A percentile compares a stretch with the other conserved stretches of the same genome.
phyloP scores from a whole-genome alignment of 2,113 vertebrate genomes.

The Platichthys flesus region DNA sequence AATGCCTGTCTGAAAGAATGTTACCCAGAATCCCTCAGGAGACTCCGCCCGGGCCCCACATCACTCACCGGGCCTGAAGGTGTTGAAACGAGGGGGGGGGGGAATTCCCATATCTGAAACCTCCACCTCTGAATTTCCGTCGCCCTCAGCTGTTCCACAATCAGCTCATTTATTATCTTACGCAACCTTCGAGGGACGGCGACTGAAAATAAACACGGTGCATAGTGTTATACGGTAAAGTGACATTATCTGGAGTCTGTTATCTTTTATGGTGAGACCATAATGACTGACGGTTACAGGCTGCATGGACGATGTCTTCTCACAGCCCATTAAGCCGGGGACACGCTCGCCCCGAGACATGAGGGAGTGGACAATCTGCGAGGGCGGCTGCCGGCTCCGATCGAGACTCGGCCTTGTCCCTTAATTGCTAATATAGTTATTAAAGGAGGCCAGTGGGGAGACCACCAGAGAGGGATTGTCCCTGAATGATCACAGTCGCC shows the following conservation, averaged over 20 bases:
- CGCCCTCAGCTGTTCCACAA: conserved; percentile 44
- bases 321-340: conserved; percentile 59
- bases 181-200: conserved; percentile 37
- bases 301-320: conserved; percentile 57
- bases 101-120: conserved; percentile 60
- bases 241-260: conserved; percentile 60
- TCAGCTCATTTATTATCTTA: conserved; percentile 59
- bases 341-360: background rate
- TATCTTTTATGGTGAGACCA: conserved; percentile 65
- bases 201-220: conserved; percentile 67
- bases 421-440: conserved; percentile 80
- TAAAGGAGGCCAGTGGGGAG: conserved; percentile 56
- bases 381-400: conserved; percentile 21
- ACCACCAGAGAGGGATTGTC: conserved; percentile 62
- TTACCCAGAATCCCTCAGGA: conserved; percentile 46
- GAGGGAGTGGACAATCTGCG: conserved; percentile 18
- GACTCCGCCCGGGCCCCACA: conserved; percentile 42
- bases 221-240: conserved; percentile 18
- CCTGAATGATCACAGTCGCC: conserved; percentile 72
- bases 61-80: conserved; percentile 57
- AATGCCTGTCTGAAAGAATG: conserved; percentile 52
- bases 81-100: conserved; percentile 58
- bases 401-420: conserved; percentile 22
- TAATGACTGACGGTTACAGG: conserved; percentile 54
- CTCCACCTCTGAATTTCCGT: conserved; percentile 35